Conservation (phyloP, 2,888 invertebrate species). For the Megaustenia siamemsis region DNA sequence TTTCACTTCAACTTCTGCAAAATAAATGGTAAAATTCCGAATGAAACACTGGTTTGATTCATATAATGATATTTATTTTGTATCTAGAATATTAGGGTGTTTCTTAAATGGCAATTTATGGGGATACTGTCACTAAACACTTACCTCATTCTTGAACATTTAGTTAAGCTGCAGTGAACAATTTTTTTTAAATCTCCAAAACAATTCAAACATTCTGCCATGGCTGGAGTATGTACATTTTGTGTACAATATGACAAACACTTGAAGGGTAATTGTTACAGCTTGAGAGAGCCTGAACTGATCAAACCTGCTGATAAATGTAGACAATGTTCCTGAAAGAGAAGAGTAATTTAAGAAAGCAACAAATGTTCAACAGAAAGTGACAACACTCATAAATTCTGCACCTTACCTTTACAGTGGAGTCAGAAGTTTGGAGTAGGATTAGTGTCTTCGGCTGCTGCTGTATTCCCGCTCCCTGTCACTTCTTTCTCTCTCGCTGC, state of each 20-base stretch:
- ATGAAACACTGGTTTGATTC: constrained; percentile 20
- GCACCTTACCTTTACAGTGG: background rate
- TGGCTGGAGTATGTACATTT: background rate
- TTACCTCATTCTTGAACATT: background rate
- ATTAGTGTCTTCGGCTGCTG: constrained; percentile 61
- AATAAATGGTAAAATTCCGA: constrained; percentile 45
- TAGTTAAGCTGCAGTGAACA: background rate
- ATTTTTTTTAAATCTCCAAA: constrained; percentile 12
- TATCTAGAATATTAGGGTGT: background rate
- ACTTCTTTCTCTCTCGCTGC: constrained; percentile 59
- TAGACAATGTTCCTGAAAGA: constrained; percentile 25
- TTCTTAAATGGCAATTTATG: background rate
- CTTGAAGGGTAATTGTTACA: background rate
- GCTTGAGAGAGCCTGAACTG: background rate
- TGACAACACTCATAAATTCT: background rate
- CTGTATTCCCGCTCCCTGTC: constrained; percentile 73
- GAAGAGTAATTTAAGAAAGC: background rate
- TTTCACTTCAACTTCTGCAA: constrained; percentile 52
- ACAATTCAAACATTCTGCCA: background rate
- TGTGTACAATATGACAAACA: background rate
- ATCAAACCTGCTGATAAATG: background rate
- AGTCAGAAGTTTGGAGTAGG: background rate
- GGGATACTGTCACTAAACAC: background rate
- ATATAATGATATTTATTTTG: background rate
- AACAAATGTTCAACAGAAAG: background rate